Base-by-base conservation (phyloP, 2,113 vertebrate genomes). In the Grantiella picta region DNA sequence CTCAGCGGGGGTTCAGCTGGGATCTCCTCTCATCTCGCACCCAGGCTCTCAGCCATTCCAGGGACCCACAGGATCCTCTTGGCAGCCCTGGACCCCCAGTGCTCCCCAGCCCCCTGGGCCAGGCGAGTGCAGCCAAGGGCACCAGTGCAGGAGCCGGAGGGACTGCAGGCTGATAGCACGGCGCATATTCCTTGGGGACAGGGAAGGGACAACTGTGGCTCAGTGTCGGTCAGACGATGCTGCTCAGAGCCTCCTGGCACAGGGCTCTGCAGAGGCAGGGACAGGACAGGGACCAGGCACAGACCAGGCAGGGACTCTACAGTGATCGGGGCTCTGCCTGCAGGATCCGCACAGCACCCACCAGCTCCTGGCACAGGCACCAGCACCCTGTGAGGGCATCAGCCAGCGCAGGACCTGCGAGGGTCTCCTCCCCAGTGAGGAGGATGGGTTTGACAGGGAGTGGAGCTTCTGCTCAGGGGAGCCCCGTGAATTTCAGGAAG, bases 131-230 rank as follows among this genome's bases (percentile, higher is more conserved):
- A 49, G 75, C 64, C 84, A 44, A 82, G 69, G 89, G 86, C 87
- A 64, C 1, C 4, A 2, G 1, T 3, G 52, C 71, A 57, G 80
- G 47, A 40, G 88, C 27, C 0, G 0, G 73, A 53, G 92, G 50
- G 75, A 79, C 66, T 1, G 13, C n/a, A 38, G 64, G 49, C 65
- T 69, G 69, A 35, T 8, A 2, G 56, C 63, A 21, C 4, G 0
- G 15, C 0, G 0, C 3, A 0, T 1, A 0, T 17, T 24, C 94
- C 82, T 13, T 3, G 3, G 69, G 83, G 71, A 64, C 5, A 1
- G 21, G 40, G 18, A 69, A 73, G 87, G 72, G 87, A 91, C 81
- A 40, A 35, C 40, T 2, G 33, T 5, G 0, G 86, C 75, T 76
- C 59, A 0, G 77, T 0, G 64, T 12, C 9, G 0, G 23, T 44